phyloP scores from a whole-genome alignment of 2,113 vertebrate genomes.

The Lucifuga dentata region DNA sequence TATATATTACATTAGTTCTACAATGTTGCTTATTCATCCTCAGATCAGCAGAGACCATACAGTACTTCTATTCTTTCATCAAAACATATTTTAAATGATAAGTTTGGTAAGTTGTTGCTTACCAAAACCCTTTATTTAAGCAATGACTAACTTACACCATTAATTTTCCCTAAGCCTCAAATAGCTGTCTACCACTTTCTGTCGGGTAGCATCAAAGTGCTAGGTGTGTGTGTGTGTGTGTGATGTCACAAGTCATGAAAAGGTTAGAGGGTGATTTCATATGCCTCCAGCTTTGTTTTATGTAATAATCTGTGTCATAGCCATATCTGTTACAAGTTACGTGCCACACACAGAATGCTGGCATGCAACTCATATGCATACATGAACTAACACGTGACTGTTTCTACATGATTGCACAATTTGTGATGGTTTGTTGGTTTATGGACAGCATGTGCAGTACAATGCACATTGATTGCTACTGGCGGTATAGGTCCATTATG shows the following conservation, averaged over 20 bases:
- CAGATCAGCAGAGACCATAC: background rate
- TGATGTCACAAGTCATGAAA: constrained; percentile 22
- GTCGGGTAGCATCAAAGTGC: background rate
- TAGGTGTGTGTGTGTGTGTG: constrained; percentile 14
- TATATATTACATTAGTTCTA: constrained; percentile 26
- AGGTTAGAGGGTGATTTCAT: constrained; percentile 44
- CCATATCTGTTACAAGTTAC: constrained; percentile 55
- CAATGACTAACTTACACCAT: too few relatives aligned
- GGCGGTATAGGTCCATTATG: constrained; percentile 24
- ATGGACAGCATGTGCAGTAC: constrained; percentile 27
- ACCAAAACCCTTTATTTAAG: background rate
- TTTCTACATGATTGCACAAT: constrained; percentile 49
- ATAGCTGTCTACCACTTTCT: background rate
- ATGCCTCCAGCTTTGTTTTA: constrained; percentile 54
- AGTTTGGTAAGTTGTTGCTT: background rate
- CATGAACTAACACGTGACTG: constrained; percentile 45
- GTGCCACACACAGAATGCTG: constrained; percentile 39
- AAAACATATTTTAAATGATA: too few relatives aligned
- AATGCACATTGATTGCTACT: constrained; percentile 6
- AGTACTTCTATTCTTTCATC: background rate
- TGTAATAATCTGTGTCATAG: constrained; percentile 70
- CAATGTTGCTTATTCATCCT: background rate
- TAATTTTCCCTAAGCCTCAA: background rate
- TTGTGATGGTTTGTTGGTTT: constrained; percentile 13
- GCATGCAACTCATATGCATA: constrained; percentile 26